Evolutionary conservation across 2,113 vertebrate species (phyloP), one percentile per base, ranked within the genome.

Genomic region (Dipodomys ordii): DNA sequence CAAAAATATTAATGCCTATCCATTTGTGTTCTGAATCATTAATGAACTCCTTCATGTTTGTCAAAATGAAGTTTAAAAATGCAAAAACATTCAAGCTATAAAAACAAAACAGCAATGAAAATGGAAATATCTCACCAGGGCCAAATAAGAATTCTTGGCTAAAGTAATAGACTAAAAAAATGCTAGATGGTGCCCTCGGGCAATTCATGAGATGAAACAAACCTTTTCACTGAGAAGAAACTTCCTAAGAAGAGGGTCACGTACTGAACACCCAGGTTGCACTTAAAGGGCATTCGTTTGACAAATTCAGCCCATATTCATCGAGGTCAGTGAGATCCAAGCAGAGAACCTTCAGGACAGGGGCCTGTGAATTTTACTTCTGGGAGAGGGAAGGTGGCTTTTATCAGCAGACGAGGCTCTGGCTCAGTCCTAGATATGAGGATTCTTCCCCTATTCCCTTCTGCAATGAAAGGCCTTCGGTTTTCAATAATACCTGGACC

Each of bases 131-230:
- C 20, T 85, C 62, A 83, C 30, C 53, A 18, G 74, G 90, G 49
- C 78, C 71, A 83, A 82, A 20, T 25, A 44, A 71, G 28, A 46
- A 32, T 80, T 69, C 71, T 79, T 94, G 74, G 74, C 74, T 67
- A 49, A 91, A 60, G 19, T 22, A 39, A 27, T 6, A 64, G 30
- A 88, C 60, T 76, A 73, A 95, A 78, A 78, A 92, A 46, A 69
- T 93, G 90, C 94, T 44, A 57, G 81, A 87, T 83, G 84, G 83
- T 69, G 62, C 74, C 94, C 49, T 57, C 3, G 32, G 92, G 95
- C 90, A 79, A 79, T 84, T 87, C 60, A 78, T 13, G 27, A 93
- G 87, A 96, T 96, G 92, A 96, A 96, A 97, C 65, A 74, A 8
- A 69, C 53, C 19, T 92, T 57, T 91, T 82, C 23, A 25, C 74